A percentile compares a stretch with the other conserved stretches of the same genome.
Evolutionary conservation across 2,888 invertebrate species (phyloP).

Genomic region (Thelaira solivaga): DNA sequence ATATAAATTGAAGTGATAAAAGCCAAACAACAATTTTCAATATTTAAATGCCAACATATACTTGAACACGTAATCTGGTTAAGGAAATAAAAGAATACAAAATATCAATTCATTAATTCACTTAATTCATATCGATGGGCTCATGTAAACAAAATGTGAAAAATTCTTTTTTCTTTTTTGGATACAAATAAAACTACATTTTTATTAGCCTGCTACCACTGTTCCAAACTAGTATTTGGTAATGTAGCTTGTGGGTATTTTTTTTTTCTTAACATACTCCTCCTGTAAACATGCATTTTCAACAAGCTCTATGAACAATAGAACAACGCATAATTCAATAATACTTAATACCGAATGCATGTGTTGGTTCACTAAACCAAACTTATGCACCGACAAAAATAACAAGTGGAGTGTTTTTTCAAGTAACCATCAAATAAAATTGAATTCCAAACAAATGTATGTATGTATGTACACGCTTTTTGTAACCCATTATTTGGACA

Average conservation of each 20-base stretch:
- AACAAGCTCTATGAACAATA: constrained; percentile 49
- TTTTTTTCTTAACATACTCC: constrained; percentile 1
- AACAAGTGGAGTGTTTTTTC: constrained; percentile 40
- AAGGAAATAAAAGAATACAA: no score
- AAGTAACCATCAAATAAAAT: constrained; percentile 53
- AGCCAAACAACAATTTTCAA: no score
- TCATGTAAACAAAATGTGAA: no score
- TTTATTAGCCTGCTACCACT: not conserved
- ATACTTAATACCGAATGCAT: constrained; percentile 14
- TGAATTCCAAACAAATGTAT: constrained; percentile 35
- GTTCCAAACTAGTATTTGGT: not conserved
- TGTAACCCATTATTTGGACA: constrained; percentile 5
- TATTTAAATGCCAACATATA: no score
- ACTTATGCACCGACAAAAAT: constrained; percentile 6
- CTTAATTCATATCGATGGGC: no score
- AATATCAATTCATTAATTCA: no score
- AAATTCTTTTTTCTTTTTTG: no score
- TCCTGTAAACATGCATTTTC: constrained; percentile 50
- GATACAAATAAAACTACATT: not conserved
- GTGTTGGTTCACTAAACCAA: not conserved
- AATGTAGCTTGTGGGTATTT: constrained; percentile 29
- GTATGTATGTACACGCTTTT: not conserved
- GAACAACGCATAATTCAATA: constrained; percentile 48
- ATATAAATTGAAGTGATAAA: no score
- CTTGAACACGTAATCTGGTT: no score